Conservation (phyloP, 2,888 invertebrate species). For the Lithophane leautieri region DNA sequence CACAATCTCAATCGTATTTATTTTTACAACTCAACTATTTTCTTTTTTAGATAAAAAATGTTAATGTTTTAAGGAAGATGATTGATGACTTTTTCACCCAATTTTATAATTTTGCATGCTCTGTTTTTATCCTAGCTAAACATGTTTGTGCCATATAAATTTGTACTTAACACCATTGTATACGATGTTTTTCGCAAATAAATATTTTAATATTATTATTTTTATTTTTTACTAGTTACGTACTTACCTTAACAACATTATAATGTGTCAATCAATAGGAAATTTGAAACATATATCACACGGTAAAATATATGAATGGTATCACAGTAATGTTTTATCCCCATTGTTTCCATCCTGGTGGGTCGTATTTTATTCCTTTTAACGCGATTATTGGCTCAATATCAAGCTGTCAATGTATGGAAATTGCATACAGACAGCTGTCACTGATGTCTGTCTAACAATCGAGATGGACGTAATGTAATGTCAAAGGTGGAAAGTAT, state of each 20-base stretch:
- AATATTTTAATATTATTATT: too few relatives aligned
- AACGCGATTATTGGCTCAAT: slow-evolving; percentile 13
- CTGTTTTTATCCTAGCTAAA: too few relatives aligned
- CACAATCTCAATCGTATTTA: background rate
- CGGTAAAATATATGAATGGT: background rate
- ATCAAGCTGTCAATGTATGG: slow-evolving; percentile 24
- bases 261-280: too few relatives aligned
- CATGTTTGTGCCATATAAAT: too few relatives aligned
- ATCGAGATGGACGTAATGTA: background rate
- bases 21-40: background rate
- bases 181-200: too few relatives aligned
- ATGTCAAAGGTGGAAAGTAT: background rate
- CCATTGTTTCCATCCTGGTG: background rate
- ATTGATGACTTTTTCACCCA: too few relatives aligned
- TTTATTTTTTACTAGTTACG: too few relatives aligned
- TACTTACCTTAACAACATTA: background rate
- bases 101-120: too few relatives aligned
- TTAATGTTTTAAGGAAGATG: too few relatives aligned
- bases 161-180: too few relatives aligned
- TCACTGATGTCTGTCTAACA: slow-evolving; percentile 22
- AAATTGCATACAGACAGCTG: slow-evolving; percentile 39
- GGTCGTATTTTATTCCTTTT: slow-evolving; percentile 8
- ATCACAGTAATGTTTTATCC: background rate
- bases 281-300: too few relatives aligned
- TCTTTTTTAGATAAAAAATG: too few relatives aligned